Evolutionary conservation across 2,113 vertebrate species (phyloP).

Genomic region (Tupaia tana): DNA sequence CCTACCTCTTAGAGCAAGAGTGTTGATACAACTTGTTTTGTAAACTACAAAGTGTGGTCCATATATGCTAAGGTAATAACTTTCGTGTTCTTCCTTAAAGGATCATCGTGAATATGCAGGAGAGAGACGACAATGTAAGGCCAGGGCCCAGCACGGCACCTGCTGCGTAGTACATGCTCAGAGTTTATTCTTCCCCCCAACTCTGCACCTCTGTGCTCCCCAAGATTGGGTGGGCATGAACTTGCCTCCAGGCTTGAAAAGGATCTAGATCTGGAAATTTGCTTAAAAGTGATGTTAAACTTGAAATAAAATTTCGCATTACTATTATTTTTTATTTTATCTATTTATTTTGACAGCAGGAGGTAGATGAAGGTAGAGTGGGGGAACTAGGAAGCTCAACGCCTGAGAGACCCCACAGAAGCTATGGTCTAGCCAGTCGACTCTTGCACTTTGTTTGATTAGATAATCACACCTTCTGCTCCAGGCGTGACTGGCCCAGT

Average conservation of each 20-base stretch:
- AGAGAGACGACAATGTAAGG: not conserved
- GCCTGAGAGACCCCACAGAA: not conserved
- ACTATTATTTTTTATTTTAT: conserved; percentile 23
- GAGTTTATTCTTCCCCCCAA: not conserved
- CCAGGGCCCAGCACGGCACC: not conserved
- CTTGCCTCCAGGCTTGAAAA: not conserved
- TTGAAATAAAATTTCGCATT: not conserved
- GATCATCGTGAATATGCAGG: not conserved
- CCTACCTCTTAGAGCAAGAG: not conserved
- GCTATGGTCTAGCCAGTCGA: not conserved
- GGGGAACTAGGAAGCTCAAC: not conserved
- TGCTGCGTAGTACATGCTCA: too few species aligned
- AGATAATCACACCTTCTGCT: conserved; percentile 67
- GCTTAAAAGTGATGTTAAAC: not conserved
- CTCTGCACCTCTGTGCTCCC: rapidly evolving
- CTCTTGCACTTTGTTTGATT: conserved; percentile 56
- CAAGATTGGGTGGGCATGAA: not conserved
- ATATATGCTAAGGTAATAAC: not conserved
- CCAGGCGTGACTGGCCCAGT: conserved; percentile 47
- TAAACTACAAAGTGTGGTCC: not conserved
- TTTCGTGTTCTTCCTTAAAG: conserved; percentile 38
- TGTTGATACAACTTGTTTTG: not conserved
- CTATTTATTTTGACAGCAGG: not conserved
- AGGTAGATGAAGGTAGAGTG: not conserved
- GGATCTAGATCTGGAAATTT: not conserved